Conservation (phyloP, 2,113 vertebrate species). For the Sturnus vulgaris region DNA sequence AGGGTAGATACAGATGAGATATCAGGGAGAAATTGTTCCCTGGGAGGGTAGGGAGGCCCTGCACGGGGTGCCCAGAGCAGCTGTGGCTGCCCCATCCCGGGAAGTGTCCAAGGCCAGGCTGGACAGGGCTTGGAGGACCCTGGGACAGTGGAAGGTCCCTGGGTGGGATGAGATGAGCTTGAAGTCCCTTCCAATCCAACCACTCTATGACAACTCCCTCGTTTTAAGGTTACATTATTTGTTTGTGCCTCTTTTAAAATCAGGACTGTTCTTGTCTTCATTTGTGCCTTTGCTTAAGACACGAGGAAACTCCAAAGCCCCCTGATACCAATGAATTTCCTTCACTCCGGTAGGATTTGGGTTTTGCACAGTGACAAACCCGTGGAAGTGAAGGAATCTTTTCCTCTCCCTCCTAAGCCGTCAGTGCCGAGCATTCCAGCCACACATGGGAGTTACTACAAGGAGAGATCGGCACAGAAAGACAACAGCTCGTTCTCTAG, state of each 20-base stretch:
- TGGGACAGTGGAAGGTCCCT: background rate
- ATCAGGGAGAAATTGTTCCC: background rate
- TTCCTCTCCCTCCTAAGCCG: background rate
- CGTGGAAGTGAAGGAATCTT: background rate
- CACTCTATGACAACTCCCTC: background rate
- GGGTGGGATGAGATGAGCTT: background rate
- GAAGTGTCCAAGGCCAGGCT: background rate
- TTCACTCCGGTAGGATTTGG: background rate
- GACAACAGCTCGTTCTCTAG: background rate
- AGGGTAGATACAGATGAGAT: background rate
- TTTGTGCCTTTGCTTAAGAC: background rate
- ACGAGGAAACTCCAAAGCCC: background rate
- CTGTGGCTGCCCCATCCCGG: background rate
- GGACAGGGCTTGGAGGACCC: rapidly evolving
- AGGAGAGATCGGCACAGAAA: background rate
- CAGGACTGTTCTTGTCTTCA: background rate
- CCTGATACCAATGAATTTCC: background rate
- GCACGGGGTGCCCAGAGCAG: background rate
- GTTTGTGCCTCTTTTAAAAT: background rate
- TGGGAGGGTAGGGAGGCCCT: rapidly evolving
- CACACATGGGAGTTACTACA: background rate
- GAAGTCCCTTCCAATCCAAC: background rate
- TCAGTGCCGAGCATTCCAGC: background rate
- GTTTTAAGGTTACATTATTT: background rate
- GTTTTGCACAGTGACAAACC: background rate